Percentiles rank a stretch among this genome's conserved stretches.
phyloP scores from a whole-genome alignment of 2,113 vertebrate species.

The Zingel zingel region DNA sequence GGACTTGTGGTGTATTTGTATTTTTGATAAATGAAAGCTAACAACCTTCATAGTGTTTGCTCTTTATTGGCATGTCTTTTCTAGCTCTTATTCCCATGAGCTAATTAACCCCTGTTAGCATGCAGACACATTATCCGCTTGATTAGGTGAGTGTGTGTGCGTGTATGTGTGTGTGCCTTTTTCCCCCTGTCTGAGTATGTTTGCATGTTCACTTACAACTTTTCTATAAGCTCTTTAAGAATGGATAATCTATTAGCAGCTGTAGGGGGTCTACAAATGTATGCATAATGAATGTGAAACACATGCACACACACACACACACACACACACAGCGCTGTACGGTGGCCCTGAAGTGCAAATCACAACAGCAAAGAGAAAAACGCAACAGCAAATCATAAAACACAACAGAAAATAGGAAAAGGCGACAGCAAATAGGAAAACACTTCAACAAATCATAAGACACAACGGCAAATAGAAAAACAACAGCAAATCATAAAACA shows the following conservation, averaged over 20 bases:
- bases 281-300: slow-evolving; percentile 46
- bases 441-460: no score
- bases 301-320: neutral
- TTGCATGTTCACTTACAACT: slow-evolving; percentile 19
- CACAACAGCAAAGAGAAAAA: no score
- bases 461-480: no score
- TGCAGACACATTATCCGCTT: slow-evolving; percentile 11
- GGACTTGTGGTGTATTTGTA: neutral
- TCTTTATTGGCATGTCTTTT: neutral
- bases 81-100: neutral
- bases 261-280: slow-evolving; percentile 43
- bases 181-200: slow-evolving; percentile 9
- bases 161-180: neutral
- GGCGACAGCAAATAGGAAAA: no score
- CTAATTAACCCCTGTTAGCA: neutral
- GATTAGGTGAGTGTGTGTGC: neutral
- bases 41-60: neutral
- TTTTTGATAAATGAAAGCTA: neutral
- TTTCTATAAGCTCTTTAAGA: slow-evolving; percentile 42
- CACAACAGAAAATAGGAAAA: no score
- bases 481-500: no score
- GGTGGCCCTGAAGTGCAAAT: no score
- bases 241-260: slow-evolving; percentile 48
- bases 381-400: no score
- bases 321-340: slow-evolving; percentile 17